phyloP scores from a whole-genome alignment of 2,113 vertebrate genomes.

The Pica pica region DNA sequence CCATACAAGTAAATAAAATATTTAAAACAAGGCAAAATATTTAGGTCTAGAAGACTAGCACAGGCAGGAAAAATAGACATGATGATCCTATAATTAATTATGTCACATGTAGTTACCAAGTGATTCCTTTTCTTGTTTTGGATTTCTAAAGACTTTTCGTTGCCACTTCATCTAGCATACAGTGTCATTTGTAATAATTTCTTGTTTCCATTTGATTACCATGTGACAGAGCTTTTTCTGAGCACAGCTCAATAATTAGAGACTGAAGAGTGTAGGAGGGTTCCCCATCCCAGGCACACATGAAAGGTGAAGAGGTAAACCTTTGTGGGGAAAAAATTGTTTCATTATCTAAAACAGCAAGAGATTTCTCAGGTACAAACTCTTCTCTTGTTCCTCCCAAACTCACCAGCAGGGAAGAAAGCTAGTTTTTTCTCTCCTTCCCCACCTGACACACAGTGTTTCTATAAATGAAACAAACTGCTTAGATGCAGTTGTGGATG shows the following conservation, averaged over 20 bases:
- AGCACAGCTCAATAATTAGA: slow-evolving; percentile 1
- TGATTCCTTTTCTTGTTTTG: not conserved
- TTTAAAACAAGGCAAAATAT: not conserved
- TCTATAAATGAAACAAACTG: not conserved
- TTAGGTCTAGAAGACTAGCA: not conserved
- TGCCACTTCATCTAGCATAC: not conserved
- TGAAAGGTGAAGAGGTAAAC: not conserved
- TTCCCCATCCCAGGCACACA: not conserved
- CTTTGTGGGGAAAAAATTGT: not conserved
- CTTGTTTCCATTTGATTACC: slow-evolving; percentile 15
- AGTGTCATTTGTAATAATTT: slow-evolving; percentile 5
- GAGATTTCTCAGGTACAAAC: not conserved
- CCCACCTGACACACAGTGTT: not conserved
- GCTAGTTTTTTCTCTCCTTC: not conserved
- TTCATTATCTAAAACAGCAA: slow-evolving; percentile 29
- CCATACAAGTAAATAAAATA: not conserved
- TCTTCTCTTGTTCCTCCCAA: not conserved
- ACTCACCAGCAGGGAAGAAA: not conserved
- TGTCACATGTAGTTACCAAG: not conserved
- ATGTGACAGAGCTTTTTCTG: slow-evolving; percentile 12
- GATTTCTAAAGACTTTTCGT: slow-evolving; percentile 18
- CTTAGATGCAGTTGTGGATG: not conserved
- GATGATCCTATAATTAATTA: not conserved
- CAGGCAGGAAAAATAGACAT: slow-evolving; percentile 30
- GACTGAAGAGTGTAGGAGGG: not conserved